phyloP scores from a whole-genome alignment of 2,797 vertebrate genomes.

The Malacoctenus gilli region DNA sequence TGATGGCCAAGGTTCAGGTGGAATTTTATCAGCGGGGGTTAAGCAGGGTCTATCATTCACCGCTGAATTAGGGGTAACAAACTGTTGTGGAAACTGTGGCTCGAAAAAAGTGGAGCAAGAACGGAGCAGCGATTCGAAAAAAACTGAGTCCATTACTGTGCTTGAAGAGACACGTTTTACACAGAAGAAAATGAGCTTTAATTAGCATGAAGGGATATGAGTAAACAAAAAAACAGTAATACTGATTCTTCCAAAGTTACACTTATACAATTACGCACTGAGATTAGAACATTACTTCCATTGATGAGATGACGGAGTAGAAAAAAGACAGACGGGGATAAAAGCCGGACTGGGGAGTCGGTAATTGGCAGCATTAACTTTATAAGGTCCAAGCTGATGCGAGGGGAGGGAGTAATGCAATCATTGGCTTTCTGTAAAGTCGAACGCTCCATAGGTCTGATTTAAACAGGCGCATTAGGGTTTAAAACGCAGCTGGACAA shows the following conservation, averaged over 20 bases:
- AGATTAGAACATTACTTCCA: constrained; percentile 36
- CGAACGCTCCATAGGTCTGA: constrained; percentile 40
- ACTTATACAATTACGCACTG: constrained; percentile 26
- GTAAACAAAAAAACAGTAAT: too few species aligned
- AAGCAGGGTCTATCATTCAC: constrained; percentile 28
- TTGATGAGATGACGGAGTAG: constrained; percentile 46
- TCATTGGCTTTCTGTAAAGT: constrained; percentile 63
- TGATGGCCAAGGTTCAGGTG: constrained; percentile 28
- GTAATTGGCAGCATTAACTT: constrained; percentile 63
- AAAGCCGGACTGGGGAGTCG: constrained; percentile 45
- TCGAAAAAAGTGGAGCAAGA: neutral
- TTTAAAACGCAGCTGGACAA: constrained; percentile 54
- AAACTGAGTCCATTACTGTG: too few species aligned
- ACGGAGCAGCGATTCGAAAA: constrained; percentile 11
- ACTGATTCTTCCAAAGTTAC: constrained; percentile 1
- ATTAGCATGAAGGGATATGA: too few species aligned
- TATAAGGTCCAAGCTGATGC: constrained; percentile 44
- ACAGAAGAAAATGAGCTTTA: neutral
- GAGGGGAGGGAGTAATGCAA: constrained; percentile 50
- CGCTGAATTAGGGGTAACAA: constrained; percentile 5
- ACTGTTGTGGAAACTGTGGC: neutral
- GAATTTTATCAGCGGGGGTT: constrained; percentile 40
- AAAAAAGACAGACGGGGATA: constrained; percentile 35
- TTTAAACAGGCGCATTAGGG: constrained; percentile 59
- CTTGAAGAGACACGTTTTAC: neutral